Evolutionary conservation across 1,140 invertebrate species (phyloP).

Genomic region (Zaprionus kolodkinae): DNA sequence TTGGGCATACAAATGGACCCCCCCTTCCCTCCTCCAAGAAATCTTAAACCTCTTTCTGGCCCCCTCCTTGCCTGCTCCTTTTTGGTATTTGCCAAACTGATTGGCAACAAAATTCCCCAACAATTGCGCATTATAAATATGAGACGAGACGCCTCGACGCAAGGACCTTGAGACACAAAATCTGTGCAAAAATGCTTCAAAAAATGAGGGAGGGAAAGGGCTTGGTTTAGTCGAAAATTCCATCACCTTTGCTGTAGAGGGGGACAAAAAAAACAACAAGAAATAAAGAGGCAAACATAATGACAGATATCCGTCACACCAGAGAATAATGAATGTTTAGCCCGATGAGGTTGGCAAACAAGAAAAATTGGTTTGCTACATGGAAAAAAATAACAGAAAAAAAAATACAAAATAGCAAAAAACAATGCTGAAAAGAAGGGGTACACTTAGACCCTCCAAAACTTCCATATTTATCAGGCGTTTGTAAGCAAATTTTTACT

Average conservation of each 20-base stretch:
- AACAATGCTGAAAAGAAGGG: too few relatives aligned
- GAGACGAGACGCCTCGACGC: background rate
- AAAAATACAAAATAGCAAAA: background rate
- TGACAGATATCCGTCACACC: constrained; percentile 52
- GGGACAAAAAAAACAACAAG: too few relatives aligned
- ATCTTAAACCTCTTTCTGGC: background rate
- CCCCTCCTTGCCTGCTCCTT: background rate
- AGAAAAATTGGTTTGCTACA: constrained; percentile 45
- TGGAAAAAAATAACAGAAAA: constrained; percentile 40
- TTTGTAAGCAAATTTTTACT: too few relatives aligned
- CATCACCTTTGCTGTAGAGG: constrained; percentile 5
- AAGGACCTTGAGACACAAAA: background rate
- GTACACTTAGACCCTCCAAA: too few relatives aligned
- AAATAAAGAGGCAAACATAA: constrained; percentile 12
- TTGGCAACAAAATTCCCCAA: constrained; percentile 37
- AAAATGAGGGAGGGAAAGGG: background rate
- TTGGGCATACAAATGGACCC: constrained; percentile 29
- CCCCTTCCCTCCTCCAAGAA: too few relatives aligned
- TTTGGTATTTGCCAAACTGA: constrained; percentile 28
- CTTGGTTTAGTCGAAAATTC: background rate
- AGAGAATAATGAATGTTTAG: constrained; percentile 56
- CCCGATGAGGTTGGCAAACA: constrained; percentile 36
- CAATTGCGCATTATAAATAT: constrained; percentile 37
- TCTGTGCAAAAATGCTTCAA: background rate
- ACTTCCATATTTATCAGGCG: too few relatives aligned